phyloP scores from a whole-genome alignment of 2,797 vertebrate species.

The Clamator glandarius region DNA sequence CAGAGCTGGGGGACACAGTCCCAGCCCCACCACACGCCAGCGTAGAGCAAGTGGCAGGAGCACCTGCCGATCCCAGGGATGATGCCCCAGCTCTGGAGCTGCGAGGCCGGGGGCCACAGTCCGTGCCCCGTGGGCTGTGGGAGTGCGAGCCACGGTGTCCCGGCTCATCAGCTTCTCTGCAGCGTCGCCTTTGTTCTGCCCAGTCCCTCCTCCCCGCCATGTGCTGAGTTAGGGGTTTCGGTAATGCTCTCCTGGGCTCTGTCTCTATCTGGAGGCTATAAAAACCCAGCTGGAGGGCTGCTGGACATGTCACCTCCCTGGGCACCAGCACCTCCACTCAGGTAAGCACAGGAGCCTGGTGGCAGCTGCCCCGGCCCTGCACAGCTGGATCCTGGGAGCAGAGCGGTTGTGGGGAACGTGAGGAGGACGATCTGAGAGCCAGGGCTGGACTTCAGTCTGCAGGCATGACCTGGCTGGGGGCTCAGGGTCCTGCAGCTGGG shows the following conservation, averaged over 20 bases:
- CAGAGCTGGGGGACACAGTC: rapidly evolving
- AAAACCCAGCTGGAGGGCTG: slow-evolving; percentile 72
- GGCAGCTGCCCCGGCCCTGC: background rate
- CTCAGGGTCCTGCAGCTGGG: background rate
- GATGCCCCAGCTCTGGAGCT: rapidly evolving
- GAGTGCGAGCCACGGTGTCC: background rate
- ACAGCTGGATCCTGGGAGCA: rapidly evolving
- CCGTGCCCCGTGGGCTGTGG: background rate
- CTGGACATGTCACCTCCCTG: background rate
- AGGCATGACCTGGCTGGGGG: background rate
- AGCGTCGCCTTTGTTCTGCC: slow-evolving; percentile 55
- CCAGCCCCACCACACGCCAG: rapidly evolving
- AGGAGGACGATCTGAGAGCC: background rate
- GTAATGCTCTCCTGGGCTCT: slow-evolving; percentile 52
- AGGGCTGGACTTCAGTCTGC: too few relatives aligned
- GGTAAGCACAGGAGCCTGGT: slow-evolving; percentile 21
- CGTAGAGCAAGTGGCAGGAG: background rate
- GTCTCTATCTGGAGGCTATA: slow-evolving; percentile 89
- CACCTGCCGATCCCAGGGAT: rapidly evolving
- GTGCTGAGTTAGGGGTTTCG: slow-evolving; percentile 89
- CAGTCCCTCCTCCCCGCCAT: slow-evolving; percentile 74
- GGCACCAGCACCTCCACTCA: slow-evolving; percentile 14
- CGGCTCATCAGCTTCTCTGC: slow-evolving; percentile 78
- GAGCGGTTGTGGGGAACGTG: rapidly evolving
- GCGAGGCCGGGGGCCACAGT: background rate